Conservation (phyloP, 2,888 invertebrate species). For the Lottia gigantea region DNA sequence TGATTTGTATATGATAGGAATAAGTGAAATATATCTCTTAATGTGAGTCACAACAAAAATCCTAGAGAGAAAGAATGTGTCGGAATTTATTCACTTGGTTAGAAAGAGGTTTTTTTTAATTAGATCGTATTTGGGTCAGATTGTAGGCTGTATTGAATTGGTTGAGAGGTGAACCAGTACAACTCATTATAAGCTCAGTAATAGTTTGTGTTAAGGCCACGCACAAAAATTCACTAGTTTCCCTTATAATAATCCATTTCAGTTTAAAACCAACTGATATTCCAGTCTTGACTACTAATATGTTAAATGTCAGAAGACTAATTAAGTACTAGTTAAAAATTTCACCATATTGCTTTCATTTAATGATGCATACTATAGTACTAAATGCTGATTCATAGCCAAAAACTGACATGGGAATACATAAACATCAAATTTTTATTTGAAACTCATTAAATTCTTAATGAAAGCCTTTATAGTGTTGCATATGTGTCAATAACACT, state of each 20-base stretch:
- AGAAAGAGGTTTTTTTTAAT: too few species aligned
- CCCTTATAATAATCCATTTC: background rate
- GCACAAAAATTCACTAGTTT: constrained; percentile 1
- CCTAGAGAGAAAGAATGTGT: too few species aligned
- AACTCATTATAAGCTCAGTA: constrained; percentile 8
- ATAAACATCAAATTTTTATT: background rate
- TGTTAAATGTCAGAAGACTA: background rate
- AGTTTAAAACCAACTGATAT: background rate
- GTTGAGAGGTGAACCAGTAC: constrained; percentile 2
- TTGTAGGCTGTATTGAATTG: constrained; percentile 5
- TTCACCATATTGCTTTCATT: background rate
- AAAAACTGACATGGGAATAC: background rate
- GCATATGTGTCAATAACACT: too few species aligned
- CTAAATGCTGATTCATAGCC: background rate
- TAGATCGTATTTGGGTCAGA: background rate
- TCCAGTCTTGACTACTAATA: background rate
- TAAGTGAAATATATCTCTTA: too few species aligned
- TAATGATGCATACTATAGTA: background rate
- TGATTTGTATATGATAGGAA: too few species aligned
- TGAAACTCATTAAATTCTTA: background rate
- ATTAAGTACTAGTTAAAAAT: background rate
- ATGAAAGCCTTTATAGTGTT: background rate
- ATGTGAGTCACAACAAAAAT: too few species aligned
- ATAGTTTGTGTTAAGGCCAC: constrained; percentile 8
- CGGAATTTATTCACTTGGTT: too few species aligned